These are phyloP conservation scores for Drosophila multiciliata DNA, from an alignment of 2,888 invertebrate genomes.

Conservation along the genomic window DNA sequence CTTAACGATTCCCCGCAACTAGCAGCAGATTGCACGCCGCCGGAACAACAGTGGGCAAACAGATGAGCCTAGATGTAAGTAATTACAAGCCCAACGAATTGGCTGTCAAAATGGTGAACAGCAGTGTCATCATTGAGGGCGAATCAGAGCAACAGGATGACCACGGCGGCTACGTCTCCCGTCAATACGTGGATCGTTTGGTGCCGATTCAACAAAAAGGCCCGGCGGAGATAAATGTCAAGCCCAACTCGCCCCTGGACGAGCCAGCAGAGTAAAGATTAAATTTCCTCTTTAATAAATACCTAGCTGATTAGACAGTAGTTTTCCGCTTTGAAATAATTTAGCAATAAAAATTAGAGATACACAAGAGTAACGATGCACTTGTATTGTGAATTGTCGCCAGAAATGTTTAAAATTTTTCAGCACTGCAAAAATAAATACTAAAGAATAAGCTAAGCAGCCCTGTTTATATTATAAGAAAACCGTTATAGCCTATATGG, in stretches of 20 bases:
- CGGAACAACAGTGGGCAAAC: slow-evolving; percentile 85
- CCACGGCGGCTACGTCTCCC: slow-evolving; percentile 90
- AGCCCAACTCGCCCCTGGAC: slow-evolving; percentile 27
- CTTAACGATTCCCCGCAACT: slow-evolving; percentile 48
- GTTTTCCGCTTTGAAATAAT: not conserved
- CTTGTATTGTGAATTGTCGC: not conserved
- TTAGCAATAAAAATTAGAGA: not conserved
- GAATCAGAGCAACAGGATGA: slow-evolving; percentile 91
- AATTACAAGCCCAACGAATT: slow-evolving; percentile 92
- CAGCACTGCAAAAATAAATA: not conserved
- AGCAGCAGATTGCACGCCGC: slow-evolving; percentile 59
- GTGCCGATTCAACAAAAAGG: slow-evolving; percentile 88
- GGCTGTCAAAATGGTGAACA: slow-evolving; percentile 90
- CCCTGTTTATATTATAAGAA: not conserved
- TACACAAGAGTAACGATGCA: not conserved
- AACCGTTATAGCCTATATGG: not conserved
- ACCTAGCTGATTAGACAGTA: not conserved
- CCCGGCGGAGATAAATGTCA: slow-evolving; percentile 28
- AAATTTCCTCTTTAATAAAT: not conserved
- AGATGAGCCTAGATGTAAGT: slow-evolving; percentile 91
- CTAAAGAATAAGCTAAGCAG: not conserved
- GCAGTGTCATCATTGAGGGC: slow-evolving; percentile 89
- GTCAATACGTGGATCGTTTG: slow-evolving; percentile 90
- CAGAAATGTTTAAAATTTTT: not conserved
- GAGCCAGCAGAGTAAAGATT: slow-evolving; percentile 5